Conservation (phyloP, 2,888 invertebrate species). For the Thymelicus lineola region DNA sequence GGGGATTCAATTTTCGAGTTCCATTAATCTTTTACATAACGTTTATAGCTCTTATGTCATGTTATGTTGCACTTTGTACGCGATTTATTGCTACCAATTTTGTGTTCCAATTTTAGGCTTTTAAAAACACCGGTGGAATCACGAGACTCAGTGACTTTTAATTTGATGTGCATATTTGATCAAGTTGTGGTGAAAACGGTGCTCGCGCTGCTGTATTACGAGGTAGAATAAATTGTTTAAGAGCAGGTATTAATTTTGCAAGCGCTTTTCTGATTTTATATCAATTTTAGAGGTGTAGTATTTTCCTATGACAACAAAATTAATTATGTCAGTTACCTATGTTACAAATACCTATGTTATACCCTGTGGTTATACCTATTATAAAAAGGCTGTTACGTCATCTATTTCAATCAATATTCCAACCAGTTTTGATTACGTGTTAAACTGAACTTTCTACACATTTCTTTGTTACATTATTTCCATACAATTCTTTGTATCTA, state of each 20-base stretch:
- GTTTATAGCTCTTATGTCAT: slow-evolving; percentile 19
- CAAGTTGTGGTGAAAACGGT: slow-evolving; percentile 4
- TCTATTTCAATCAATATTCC: too few relatives aligned
- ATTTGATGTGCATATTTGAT: slow-evolving; percentile 8
- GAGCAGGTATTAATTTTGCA: neutral
- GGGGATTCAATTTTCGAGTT: slow-evolving; percentile 16
- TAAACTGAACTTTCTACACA: neutral
- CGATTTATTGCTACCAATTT: slow-evolving; percentile 28
- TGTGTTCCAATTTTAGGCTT: slow-evolving; percentile 16
- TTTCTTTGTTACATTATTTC: neutral
- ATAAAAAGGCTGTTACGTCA: too few relatives aligned
- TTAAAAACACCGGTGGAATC: slow-evolving; percentile 20
- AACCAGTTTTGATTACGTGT: too few relatives aligned
- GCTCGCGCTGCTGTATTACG: neutral
- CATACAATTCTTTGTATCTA: too few relatives aligned
- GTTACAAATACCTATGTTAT: too few relatives aligned
- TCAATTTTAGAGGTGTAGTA: neutral
- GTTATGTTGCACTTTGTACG: slow-evolving; percentile 15
- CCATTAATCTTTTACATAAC: slow-evolving; percentile 35
- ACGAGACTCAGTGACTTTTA: slow-evolving; percentile 5
- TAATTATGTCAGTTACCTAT: too few relatives aligned
- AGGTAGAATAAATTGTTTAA: neutral
- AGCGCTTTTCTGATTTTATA: neutral
- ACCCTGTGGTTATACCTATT: too few relatives aligned
- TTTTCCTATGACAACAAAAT: too few relatives aligned